Conservation (phyloP, 30 jellyfish, hydroid and myxozoan species). For the Phacellophora camtschatica region DNA sequence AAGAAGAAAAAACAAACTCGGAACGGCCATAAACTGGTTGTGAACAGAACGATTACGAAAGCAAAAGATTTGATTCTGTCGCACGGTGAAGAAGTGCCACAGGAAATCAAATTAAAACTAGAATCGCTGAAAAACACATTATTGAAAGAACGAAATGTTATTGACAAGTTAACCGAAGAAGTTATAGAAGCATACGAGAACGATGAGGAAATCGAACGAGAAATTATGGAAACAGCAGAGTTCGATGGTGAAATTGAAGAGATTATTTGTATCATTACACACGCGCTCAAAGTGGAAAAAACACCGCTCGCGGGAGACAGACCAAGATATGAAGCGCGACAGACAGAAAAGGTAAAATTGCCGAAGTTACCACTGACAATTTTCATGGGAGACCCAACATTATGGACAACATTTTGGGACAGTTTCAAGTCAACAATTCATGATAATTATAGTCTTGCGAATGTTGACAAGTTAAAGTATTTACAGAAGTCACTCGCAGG, state of each 20-base stretch:
- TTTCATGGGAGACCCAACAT: conserved; percentile 25
- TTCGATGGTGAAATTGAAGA: background rate
- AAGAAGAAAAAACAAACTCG: background rate
- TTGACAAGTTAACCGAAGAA: background rate
- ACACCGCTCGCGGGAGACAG: too few relatives aligned
- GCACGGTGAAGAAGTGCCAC: background rate
- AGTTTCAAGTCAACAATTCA: conserved; percentile 16
- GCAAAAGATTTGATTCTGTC: background rate
- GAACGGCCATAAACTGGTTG: background rate
- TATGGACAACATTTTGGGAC: conserved; percentile 27
- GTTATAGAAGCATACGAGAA: background rate
- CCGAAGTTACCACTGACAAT: conserved; percentile 10
- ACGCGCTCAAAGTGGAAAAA: background rate
- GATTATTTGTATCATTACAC: background rate
- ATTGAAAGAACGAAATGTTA: background rate
- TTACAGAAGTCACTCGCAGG: background rate
- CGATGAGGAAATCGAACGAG: background rate
- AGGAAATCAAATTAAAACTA: background rate
- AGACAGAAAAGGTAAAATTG: background rate
- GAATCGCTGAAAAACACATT: background rate
- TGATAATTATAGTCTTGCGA: background rate
- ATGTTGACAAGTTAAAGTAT: background rate
- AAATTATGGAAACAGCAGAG: background rate
- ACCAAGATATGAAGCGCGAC: too few relatives aligned
- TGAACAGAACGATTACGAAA: background rate